Base-by-base conservation (phyloP, 1,140 invertebrate species). In the Oscheius sp. region DNA sequence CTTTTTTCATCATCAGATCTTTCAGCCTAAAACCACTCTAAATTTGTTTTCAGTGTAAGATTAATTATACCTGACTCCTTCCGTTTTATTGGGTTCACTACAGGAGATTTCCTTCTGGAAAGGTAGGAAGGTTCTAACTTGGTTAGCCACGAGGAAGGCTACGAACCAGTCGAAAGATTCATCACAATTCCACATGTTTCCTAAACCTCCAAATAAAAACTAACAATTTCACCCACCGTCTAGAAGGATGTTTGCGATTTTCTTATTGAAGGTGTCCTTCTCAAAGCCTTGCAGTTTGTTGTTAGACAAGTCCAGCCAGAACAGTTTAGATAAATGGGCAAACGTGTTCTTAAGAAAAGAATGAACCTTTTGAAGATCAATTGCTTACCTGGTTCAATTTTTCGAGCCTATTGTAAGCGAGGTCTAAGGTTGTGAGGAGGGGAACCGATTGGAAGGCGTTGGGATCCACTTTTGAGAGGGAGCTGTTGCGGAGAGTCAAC, bases 1-100 rank as follows among this genome's bases (percentile, higher is more conserved):
- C 80, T 38, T 82, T 83, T 46, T 79, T 76, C 45, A 84, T 84
- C 81, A 81, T 80, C 35, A 83, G 55, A 34, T 83, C 82, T 42
- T 79, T 82, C 2, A 83, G 46, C 35, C 69, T 31, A 29, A 45
- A 45, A 45, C 18, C 23, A 18, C 23, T 18, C 42, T 45, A 23
- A 45, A 18, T 45, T 45, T 18, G 18, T 23, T 15, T 18, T 45
- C 23, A 18, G 18, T 45, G 42, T 45, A 45, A 45, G 42, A 18
- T 45, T 45, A n/a, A n/a, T n/a, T n/a, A n/a, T n/a, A n/a, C 13
- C 80, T 75, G 31, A 73, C 72, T 15, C 78, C 78, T 20, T 58
- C 71, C 18, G 66, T 70, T 35, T 78, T 31, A 26, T 68, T 65
- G 1, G 82, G 82, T 32, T 63, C 69, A 32, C 73, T 72, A 63